Base-by-base conservation (phyloP, 2,888 invertebrate species). In the Spodoptera exigua region DNA sequence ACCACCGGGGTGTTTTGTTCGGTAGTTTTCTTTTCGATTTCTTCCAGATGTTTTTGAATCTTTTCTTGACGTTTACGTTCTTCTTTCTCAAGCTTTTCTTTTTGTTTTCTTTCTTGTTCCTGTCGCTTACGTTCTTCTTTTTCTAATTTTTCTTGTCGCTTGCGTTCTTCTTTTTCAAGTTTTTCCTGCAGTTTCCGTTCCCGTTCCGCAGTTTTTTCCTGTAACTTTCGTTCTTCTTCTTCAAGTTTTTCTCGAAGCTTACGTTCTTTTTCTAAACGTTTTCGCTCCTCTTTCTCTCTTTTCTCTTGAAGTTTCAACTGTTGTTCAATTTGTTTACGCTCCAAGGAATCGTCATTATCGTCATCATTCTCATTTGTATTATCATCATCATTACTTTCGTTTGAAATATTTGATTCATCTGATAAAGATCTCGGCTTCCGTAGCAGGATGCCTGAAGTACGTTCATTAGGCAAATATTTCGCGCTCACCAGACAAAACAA, bases 391-490 rank as follows among this genome's bases (percentile, higher is more conserved):
- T 79, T 70, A 66, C 66, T 80, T 63, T 90, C 86, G 57, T 63
- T 52, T 47, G 88, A 85, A 49, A 59, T 47, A 44, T 77, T 74
- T 14, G 87, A 86, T 55, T 90, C 86, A 56, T 88, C 84, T 44
- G 83, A 86, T 43, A 82, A 77, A 55, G 84, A 84, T 76, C 86
- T 81, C 58, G 78, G 80, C 63, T 82, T 77, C 36, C 84, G 81
- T 65, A 82, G 73, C 70, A 86, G 71, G 46, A 78, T 72, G 56
- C 74, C 82, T 18, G 84, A 76, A 68, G 82, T 81, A 54, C 74
- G 80, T 74, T 92, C 90, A 69, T 89, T 80, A 13, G 93, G 93
- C 64, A 94, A 74, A 78, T 93, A 89, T 87, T 93, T 93, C 79
- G 94, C 92, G 74, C 88, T 89, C 56, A 84, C 90, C 59, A 89